phyloP scores from a whole-genome alignment of 2,888 invertebrate species.

The Nasonia oneida region DNA sequence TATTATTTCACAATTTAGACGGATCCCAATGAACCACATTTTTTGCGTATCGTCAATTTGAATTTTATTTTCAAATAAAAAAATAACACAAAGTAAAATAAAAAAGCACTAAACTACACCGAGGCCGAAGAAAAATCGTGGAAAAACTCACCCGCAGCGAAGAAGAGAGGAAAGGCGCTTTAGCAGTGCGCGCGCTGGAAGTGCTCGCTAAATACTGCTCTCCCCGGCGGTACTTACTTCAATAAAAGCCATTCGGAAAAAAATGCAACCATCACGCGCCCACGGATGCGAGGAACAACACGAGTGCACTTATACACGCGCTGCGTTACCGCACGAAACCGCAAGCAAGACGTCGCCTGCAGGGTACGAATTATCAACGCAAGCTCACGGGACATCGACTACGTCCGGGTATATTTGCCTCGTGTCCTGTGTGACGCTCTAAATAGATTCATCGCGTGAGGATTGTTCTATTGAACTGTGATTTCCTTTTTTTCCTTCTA shows the following conservation, averaged over 20 bases:
- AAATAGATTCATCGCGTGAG: background rate
- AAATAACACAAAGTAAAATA: too few relatives aligned
- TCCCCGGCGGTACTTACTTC: background rate
- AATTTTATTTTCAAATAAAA: too few relatives aligned
- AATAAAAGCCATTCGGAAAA: conserved; percentile 19
- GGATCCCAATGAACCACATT: too few relatives aligned
- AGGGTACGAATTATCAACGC: conserved; percentile 13
- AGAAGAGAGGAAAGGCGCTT: background rate
- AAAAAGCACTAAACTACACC: background rate
- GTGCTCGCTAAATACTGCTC: conserved; percentile 18
- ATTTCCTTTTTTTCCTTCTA: background rate
- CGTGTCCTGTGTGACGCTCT: conserved; percentile 3
- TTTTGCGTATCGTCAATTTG: too few relatives aligned
- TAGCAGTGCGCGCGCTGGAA: background rate
- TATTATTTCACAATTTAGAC: too few relatives aligned
- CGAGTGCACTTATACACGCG: background rate
- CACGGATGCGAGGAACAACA: conserved; percentile 14
- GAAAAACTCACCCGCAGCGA: background rate
- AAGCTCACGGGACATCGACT: background rate
- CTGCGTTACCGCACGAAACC: background rate
- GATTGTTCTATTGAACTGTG: background rate
- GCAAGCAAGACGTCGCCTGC: background rate
- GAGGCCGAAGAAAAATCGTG: background rate
- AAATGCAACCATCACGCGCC: conserved; percentile 34
- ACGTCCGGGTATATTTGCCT: background rate